Evolutionary conservation across 2,888 invertebrate genomes (phyloP).

Genomic region (Pediacus dermestoides): DNA sequence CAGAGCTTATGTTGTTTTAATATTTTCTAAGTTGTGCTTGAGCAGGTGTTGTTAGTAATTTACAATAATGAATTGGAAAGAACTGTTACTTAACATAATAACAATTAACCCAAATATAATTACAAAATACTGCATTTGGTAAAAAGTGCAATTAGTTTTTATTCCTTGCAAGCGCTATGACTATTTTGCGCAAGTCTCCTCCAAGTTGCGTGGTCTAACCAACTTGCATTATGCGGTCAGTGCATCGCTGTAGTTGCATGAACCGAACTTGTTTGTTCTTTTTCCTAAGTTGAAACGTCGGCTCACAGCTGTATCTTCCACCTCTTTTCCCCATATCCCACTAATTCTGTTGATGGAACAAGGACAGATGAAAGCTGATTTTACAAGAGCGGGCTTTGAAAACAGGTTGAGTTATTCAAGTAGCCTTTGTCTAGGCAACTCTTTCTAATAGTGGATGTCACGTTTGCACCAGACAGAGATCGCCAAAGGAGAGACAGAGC

Average conservation of each 20-base stretch:
- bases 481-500: no score
- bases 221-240: conserved; percentile 50
- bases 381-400: not conserved
- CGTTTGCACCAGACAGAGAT: conserved; percentile 1
- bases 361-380: conserved; percentile 4
- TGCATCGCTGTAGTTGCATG: conserved; percentile 40
- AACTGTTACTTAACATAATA: conserved; percentile 22
- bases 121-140: conserved; percentile 16
- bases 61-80: no score
- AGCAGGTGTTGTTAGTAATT: no score
- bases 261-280: conserved; percentile 37
- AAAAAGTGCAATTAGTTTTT: conserved; percentile 2
- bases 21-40: no score
- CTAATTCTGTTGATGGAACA: no score
- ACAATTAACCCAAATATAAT: conserved; percentile 25
- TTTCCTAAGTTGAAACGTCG: conserved; percentile 19
- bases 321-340: not conserved
- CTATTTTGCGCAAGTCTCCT: conserved; percentile 5
- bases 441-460: not conserved
- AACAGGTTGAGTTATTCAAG: conserved; percentile 4
- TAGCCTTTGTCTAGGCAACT: conserved; percentile 6
- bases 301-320: conserved; percentile 5
- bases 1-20: no score
- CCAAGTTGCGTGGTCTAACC: conserved; percentile 43
- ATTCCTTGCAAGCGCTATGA: not conserved